These are phyloP conservation scores for Callospermophilus lateralis DNA, from an alignment of 2,113 vertebrate genomes.

Conservation along the genomic window DNA sequence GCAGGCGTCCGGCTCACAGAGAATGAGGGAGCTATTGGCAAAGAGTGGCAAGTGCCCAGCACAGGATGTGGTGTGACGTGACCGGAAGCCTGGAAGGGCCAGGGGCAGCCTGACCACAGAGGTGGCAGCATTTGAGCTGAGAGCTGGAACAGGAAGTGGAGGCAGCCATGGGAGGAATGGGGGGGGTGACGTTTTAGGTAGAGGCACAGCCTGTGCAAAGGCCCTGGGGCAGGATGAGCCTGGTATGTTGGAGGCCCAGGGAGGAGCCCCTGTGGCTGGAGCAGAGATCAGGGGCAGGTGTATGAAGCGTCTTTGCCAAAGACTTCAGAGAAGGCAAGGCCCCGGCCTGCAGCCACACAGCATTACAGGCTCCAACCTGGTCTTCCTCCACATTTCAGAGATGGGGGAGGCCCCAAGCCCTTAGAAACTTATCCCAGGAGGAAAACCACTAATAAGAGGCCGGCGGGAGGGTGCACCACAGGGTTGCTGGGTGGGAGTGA, in stretches of 20 bases:
- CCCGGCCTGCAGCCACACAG: background rate
- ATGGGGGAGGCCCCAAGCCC: background rate
- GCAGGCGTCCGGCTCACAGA: rapidly evolving
- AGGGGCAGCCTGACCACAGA: background rate
- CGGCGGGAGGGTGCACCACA: rapidly evolving
- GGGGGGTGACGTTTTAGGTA: too few relatives aligned
- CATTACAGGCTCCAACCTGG: rapidly evolving
- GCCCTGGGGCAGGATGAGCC: background rate
- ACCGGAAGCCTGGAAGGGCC: background rate
- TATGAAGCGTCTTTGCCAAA: background rate
- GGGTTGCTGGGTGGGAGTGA: too few relatives aligned
- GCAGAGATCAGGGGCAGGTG: background rate
- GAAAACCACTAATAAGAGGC: background rate
- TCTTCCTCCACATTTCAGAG: background rate
- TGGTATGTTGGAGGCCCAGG: too few relatives aligned
- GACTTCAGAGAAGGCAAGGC: background rate
- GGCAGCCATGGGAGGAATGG: background rate
- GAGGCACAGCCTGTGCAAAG: background rate
- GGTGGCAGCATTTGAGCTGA: background rate
- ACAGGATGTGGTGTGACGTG: background rate
- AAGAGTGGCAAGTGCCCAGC: background rate
- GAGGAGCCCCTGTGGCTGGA: too few relatives aligned
- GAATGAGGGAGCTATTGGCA: background rate
- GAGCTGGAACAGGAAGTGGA: background rate
- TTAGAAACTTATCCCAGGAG: background rate